Percentiles rank a stretch among this genome's conserved stretches.
Evolutionary conservation across 2,888 invertebrate species (phyloP).

Genomic region (Athalia circularis): DNA sequence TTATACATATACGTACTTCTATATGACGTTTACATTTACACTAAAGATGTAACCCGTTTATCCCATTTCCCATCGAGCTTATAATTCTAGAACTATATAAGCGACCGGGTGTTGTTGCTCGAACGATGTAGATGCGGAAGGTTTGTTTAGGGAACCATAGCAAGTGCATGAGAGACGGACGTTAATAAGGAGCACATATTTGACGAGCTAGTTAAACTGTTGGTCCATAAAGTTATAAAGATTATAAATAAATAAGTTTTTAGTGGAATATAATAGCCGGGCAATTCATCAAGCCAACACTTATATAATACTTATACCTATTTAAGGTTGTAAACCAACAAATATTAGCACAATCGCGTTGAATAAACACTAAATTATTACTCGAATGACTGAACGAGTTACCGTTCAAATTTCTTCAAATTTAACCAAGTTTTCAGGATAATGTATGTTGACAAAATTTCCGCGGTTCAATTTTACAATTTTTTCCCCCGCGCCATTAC

Average conservation of each 20-base stretch:
- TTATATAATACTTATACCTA: conserved; percentile 59
- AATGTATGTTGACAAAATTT: too few relatives aligned
- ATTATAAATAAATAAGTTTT: conserved; percentile 49
- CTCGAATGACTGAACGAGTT: conserved; percentile 5
- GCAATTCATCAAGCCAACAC: conserved; percentile 58
- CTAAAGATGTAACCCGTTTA: too few relatives aligned
- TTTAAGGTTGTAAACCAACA: conserved; percentile 64
- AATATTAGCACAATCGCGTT: conserved; percentile 62
- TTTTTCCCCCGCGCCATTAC: too few relatives aligned
- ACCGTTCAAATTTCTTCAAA: neutral
- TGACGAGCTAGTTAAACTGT: conserved; percentile 45
- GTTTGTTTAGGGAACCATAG: conserved; percentile 43
- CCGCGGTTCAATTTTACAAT: too few relatives aligned
- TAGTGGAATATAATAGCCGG: conserved; percentile 46
- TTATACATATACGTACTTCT: too few relatives aligned
- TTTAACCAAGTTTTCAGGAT: neutral
- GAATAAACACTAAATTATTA: conserved; percentile 54
- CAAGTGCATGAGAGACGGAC: conserved; percentile 18
- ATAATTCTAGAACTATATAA: neutral
- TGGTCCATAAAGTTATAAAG: conserved; percentile 38
- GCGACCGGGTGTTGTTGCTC: neutral
- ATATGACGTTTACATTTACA: too few relatives aligned
- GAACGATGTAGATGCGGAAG: conserved; percentile 10
- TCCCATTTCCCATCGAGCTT: neutral
- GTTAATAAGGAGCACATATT: conserved; percentile 44